Base-by-base conservation (phyloP, 2,888 invertebrate species). In the Dryomyza anilis region DNA sequence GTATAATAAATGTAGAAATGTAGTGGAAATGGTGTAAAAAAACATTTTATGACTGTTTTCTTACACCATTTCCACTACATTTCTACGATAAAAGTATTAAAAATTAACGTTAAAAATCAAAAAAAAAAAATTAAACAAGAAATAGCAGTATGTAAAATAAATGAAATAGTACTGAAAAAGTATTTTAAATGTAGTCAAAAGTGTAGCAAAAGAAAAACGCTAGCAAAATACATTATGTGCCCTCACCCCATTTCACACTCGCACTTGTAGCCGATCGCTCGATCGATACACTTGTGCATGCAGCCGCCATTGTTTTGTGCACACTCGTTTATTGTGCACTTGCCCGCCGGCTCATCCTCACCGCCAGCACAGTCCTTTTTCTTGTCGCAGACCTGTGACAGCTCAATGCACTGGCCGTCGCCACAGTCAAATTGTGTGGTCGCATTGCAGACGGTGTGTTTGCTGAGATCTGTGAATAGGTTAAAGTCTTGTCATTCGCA, bases 291-390 rank as follows among this genome's bases (percentile, higher is more conserved):
- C 53, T 86, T 85, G 76, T 96, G 95, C 1, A 89, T 87, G 83
- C 96, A 97, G 27, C 93, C 94, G 1, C 95, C 95, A 78, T 96
- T 96, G 77, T 90, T 89, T 59, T 85, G 84, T 27, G 85, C 83
- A 76, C 95, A 95, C 80, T 95, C 95, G 77, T 95, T 90, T 66
- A 89, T 86, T 5, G 88, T 89, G 77, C 95, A 95, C 72, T 87
- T 87, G 72, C 90, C 89, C 27, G 86, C 85, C 0, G 92, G 93
- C 82, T 96, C 96, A 79, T 97, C 96, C 79, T 94, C 92, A 84
- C 91, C 92, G 77, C 91, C 89, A 21, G 93, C 92, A 79, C 97
- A 97, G 83, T 97, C 95, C 62, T 90, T 91, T 67, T 88, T 88
- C 73, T 89, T 90, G 83, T 97, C 91, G 81, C 97, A 97, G 4